Conservation (phyloP, 2,113 vertebrate species). For the Austrofundulus limnaeus region DNA sequence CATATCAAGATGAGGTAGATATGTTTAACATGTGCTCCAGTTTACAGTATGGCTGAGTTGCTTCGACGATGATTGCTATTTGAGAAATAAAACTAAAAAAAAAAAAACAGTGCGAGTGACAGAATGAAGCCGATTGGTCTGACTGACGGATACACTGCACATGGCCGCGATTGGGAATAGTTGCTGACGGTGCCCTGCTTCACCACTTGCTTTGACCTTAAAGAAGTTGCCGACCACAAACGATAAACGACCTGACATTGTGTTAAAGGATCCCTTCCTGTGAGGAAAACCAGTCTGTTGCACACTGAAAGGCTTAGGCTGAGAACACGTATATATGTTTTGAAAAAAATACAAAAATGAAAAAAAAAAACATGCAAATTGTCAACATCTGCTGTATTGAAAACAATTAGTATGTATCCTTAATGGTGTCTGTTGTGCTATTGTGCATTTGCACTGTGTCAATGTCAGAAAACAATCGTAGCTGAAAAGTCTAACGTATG, state of each 20-base stretch:
- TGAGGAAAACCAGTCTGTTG: constrained; percentile 33
- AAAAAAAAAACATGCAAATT: constrained; percentile 60
- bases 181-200: constrained; percentile 48
- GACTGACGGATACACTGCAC: constrained; percentile 27
- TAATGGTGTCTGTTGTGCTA: constrained; percentile 74
- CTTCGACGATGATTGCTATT: constrained; percentile 24
- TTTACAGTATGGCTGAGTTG: constrained; percentile 43
- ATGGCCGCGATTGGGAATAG: constrained; percentile 48
- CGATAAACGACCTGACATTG: constrained; percentile 46
- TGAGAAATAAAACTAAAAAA: too few species aligned
- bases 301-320: constrained; percentile 43
- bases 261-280: constrained; percentile 38
- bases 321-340: constrained; percentile 55
- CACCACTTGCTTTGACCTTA: constrained; percentile 44
- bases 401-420: constrained; percentile 63
- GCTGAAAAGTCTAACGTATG: constrained; percentile 61
- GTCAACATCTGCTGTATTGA: constrained; percentile 74
- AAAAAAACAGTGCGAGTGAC: constrained; percentile 20
- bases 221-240: constrained; percentile 50
- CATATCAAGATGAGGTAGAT: constrained; percentile 64
- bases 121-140: constrained; percentile 35
- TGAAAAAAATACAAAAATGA: constrained; percentile 45
- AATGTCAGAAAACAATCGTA: constrained; percentile 61
- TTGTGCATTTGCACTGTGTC: constrained; percentile 76
- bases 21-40: constrained; percentile 54